Conservation (phyloP, 2,797 vertebrate species). For the Ctenochaetus hawaiiensis region DNA sequence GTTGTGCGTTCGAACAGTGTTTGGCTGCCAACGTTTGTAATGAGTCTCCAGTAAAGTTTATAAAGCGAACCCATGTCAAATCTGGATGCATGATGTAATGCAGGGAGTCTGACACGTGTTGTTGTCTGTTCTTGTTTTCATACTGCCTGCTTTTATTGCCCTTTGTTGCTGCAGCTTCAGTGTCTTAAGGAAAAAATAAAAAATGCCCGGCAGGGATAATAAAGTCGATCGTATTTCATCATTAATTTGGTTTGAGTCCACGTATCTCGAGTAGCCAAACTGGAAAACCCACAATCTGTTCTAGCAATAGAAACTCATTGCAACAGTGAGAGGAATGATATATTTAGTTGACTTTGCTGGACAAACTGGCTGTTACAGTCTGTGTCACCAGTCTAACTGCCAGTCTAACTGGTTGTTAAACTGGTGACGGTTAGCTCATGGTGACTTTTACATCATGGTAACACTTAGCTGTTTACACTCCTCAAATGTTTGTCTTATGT, state of each 20-base stretch:
- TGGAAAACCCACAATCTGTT: background rate
- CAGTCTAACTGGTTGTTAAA: background rate
- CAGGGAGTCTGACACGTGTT: background rate
- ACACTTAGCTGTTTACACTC: conserved; percentile 12
- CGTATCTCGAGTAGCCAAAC: background rate
- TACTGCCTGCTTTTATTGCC: background rate
- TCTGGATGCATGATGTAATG: conserved; percentile 9
- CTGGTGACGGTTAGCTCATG: background rate
- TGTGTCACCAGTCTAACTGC: too few relatives aligned
- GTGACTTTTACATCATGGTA: background rate
- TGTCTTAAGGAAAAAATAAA: background rate
- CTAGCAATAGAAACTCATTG: background rate
- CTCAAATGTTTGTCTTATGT: conserved; percentile 13
- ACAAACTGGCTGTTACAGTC: conserved; percentile 4
- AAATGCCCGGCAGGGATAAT: conserved; percentile 2
- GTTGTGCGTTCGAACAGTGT: background rate
- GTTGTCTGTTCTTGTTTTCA: conserved; percentile 26
- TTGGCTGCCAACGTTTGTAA: background rate
- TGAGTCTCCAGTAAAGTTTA: conserved; percentile 4
- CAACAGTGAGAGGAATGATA: background rate
- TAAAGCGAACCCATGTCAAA: conserved; percentile 7
- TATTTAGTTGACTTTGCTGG: background rate
- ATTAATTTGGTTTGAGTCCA: conserved; percentile 12
- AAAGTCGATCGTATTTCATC: conserved; percentile 13
- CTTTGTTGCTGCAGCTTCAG: conserved; percentile 21